Evolutionary conservation across 2,113 vertebrate species (phyloP), one percentile per base, ranked within the genome.

Genomic region (Dipodomys ordii): DNA sequence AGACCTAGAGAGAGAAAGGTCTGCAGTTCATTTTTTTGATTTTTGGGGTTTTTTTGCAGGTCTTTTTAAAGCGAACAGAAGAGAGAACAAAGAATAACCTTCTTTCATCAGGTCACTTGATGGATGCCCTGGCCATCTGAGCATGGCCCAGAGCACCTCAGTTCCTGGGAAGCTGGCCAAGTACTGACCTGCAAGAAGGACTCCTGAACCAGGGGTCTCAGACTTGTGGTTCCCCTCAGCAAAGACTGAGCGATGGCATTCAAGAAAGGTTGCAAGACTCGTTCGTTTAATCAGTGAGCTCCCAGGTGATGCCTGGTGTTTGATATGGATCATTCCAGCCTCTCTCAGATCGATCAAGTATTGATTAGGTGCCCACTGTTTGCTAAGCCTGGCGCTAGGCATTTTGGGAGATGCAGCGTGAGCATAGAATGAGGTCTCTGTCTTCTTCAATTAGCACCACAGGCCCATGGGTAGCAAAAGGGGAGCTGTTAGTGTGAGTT

Each of bases 291-390:
- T 95, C 96, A 95, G 89, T 16, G 0, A 88, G 90, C 93, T 97
- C 95, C 93, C 93, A 46, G 92, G 87, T 95, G 96, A 92, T 80
- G 88, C 76, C 49, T 71, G 67, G 89, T 86, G 95, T 96, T 95
- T 97, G 92, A 93, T 96, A 94, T 83, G 71, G 85, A 96, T 97
- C 93, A 88, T 92, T 95, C 95, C 89, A 90, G 74, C 82, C 92
- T 93, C 90, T 84, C 93, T 94, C 53, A 30, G 89, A 97, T 97
- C 88, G 88, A 97, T 94, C 96, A 95, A 71, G 83, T 97, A 97
- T 97, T 97, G 97, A 97, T 91, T 96, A 94, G 94, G 95, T 96
- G 88, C 94, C 94, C 95, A 94, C 97, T 96, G 92, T 96, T 97
- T 96, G 96, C 97, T 0, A 44, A 87, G 82, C 78, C 93, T 90